phyloP scores from a whole-genome alignment of 1,140 invertebrate species.

The Arctopsyche grandis region DNA sequence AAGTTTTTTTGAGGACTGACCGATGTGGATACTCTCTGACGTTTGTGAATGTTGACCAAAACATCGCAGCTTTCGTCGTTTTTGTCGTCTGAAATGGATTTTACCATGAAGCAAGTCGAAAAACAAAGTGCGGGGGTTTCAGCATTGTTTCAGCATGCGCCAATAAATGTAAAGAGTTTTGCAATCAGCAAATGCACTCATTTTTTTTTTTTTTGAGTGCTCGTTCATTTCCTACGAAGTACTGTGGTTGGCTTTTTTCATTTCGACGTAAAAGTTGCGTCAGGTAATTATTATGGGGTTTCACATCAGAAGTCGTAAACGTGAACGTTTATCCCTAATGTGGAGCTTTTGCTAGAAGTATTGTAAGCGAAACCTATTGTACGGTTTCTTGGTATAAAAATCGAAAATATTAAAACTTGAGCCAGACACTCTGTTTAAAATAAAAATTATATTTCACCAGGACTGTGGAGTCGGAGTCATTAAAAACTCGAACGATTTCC shows the following conservation, averaged over 20 bases:
- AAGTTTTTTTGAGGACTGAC: background rate
- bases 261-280: background rate
- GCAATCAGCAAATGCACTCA: constrained; percentile 43
- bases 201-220: constrained; percentile 27
- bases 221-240: constrained; percentile 15
- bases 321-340: background rate
- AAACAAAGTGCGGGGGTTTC: background rate
- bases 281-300: background rate
- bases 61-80: constrained; percentile 4
- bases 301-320: too few relatives aligned
- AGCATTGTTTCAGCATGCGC: background rate
- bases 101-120: background rate
- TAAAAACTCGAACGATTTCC: too few relatives aligned
- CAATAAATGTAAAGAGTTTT: constrained; percentile 6
- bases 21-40: constrained; percentile 35
- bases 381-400: background rate
- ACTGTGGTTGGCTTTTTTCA: background rate
- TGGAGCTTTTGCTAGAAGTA: background rate
- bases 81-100: constrained; percentile 16
- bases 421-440: too few relatives aligned
- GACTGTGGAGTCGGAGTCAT: too few relatives aligned
- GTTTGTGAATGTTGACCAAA: constrained; percentile 44
- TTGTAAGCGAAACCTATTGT: background rate
- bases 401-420: background rate
- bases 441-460: too few relatives aligned